A percentile compares a stretch with the other conserved stretches of the same genome.
Conservation (phyloP, 2,113 vertebrate genomes). For the Heterochromis multidens region DNA sequence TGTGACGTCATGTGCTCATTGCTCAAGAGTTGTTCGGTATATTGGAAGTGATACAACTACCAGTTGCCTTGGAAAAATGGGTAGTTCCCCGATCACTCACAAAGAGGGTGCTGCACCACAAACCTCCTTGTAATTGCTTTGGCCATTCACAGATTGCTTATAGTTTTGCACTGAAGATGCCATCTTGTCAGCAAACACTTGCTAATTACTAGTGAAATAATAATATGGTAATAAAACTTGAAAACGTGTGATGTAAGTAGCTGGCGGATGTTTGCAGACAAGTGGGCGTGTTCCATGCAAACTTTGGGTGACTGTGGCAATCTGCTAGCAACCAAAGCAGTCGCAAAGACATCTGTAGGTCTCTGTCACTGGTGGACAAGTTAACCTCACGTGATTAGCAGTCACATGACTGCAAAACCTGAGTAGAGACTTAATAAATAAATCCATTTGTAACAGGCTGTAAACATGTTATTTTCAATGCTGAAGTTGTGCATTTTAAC, state of each 20-base stretch:
- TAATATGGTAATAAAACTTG: background rate
- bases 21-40: too few relatives aligned
- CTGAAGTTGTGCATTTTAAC: background rate
- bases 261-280: too few relatives aligned
- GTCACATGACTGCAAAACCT: background rate
- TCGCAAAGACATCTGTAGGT: background rate
- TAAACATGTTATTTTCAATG: background rate
- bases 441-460: background rate
- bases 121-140: background rate
- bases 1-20: too few relatives aligned
- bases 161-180: background rate
- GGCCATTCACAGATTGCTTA: background rate
- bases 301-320: too few relatives aligned
- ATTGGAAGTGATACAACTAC: too few relatives aligned
- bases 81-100: too few relatives aligned
- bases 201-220: background rate
- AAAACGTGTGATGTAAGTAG: background rate
- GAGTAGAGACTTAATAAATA: background rate
- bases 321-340: background rate
- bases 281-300: background rate
- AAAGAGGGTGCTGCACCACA: background rate
- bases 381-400: background rate
- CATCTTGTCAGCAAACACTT: background rate
- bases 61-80: too few relatives aligned
- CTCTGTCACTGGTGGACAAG: background rate